Percentiles rank a stretch among this genome's conserved stretches.
Conservation (phyloP, 2,888 invertebrate species). For the Melipona beecheii region DNA sequence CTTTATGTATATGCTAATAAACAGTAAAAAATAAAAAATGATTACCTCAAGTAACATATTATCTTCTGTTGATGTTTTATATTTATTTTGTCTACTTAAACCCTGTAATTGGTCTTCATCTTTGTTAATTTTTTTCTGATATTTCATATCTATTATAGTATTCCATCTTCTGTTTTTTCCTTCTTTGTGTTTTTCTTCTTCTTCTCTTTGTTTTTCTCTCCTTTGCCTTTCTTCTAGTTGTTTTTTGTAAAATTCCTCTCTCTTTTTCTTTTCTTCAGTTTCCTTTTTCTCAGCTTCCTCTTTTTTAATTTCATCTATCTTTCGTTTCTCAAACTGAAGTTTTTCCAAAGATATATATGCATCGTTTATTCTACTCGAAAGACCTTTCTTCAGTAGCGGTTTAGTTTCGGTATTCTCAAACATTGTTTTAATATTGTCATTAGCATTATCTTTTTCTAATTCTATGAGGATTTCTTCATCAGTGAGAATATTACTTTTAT, state of each 20-base stretch:
- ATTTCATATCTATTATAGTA: conserved; percentile 19
- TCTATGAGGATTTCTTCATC: conserved; percentile 57
- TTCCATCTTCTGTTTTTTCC: conserved; percentile 52
- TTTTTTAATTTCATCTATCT: conserved; percentile 42
- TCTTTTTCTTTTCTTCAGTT: conserved; percentile 48
- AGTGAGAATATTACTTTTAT: conserved; percentile 16
- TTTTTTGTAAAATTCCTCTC: conserved; percentile 47
- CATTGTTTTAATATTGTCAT: conserved; percentile 43
- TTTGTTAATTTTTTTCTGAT: conserved; percentile 6
- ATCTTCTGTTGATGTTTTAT: conserved; percentile 24
- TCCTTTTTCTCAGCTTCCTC: conserved; percentile 44
- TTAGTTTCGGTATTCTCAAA: conserved; percentile 50
- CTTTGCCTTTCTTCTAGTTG: conserved; percentile 33
- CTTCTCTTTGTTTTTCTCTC: conserved; percentile 30
- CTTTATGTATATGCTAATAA: neutral
- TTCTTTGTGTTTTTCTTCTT: conserved; percentile 36
- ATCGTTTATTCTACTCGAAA: conserved; percentile 41
- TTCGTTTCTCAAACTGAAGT: conserved; percentile 42
- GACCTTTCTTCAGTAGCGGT: conserved; percentile 46
- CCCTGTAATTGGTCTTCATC: neutral
- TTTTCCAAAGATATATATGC: conserved; percentile 50
- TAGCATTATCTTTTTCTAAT: conserved; percentile 53
- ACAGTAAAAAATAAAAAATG: neutral
- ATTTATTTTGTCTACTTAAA: conserved; percentile 22
- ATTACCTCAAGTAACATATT: conserved; percentile 43